Conservation (phyloP, 2,797 vertebrate genomes). For the Cuculus canorus region DNA sequence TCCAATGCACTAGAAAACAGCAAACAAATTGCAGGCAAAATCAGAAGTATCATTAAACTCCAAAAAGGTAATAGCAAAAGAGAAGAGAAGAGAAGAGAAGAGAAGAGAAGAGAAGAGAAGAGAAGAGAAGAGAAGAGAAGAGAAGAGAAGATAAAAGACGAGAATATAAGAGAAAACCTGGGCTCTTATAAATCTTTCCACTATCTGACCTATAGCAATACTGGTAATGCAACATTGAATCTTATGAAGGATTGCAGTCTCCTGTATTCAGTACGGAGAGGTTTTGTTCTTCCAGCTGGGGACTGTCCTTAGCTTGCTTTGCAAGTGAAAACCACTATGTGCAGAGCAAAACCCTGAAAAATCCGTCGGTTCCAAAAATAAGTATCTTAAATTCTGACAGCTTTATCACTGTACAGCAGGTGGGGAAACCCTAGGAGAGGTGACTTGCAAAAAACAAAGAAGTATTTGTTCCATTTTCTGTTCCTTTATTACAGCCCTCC, state of each 20-base stretch:
- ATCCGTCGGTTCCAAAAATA: neutral
- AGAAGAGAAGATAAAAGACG: no score
- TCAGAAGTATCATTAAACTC: neutral
- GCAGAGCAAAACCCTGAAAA: neutral
- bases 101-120: no score
- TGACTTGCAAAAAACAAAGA: neutral
- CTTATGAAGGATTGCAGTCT: neutral
- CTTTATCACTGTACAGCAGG: neutral
- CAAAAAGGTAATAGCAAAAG: neutral
- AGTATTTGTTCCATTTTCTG: neutral
- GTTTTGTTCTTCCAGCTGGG: neutral
- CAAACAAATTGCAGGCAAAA: neutral
- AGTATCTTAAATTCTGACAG: neutral
- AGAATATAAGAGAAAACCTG: no score
- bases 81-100: no score
- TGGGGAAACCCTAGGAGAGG: neutral
- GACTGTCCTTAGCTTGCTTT: neutral
- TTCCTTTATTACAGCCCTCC: neutral
- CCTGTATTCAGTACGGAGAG: neutral
- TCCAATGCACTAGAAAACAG: neutral
- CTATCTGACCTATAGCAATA: neutral
- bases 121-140: no score
- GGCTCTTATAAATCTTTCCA: neutral
- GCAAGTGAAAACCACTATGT: neutral
- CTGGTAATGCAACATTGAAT: neutral